Conservation (phyloP, 2,888 invertebrate species). For the Calameuta idolon region DNA sequence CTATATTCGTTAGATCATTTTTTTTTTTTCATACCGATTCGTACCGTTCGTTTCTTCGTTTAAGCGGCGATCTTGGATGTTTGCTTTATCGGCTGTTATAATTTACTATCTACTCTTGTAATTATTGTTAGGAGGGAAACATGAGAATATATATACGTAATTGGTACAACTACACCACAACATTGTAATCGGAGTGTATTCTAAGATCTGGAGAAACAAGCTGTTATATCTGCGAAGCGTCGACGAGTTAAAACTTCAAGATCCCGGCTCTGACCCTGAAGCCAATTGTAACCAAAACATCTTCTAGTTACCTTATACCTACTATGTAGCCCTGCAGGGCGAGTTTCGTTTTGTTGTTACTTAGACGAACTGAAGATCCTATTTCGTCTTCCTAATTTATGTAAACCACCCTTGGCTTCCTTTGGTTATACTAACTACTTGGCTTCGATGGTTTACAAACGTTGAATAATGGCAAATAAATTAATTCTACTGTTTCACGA, state of each 20-base stretch:
- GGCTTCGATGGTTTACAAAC: neutral
- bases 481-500: neutral
- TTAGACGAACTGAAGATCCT: neutral
- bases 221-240: too few relatives aligned
- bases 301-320: neutral
- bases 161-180: neutral
- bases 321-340: neutral
- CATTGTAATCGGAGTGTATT: neutral
- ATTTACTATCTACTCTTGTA: neutral
- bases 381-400: neutral
- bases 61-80: too few relatives aligned
- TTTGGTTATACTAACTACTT: neutral
- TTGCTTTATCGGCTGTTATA: neutral
- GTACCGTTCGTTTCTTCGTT: too few relatives aligned
- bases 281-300: neutral
- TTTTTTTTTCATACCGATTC: too few relatives aligned
- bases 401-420: neutral
- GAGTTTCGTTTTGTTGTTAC: neutral
- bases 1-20: too few relatives aligned
- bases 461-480: neutral
- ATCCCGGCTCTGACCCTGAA: too few relatives aligned
- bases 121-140: neutral
- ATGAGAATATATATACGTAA: neutral
- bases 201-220: too few relatives aligned
- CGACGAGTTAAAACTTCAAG: too few relatives aligned